phyloP scores from a whole-genome alignment of 1,140 invertebrate species.

The Neodiprion fabricii region DNA sequence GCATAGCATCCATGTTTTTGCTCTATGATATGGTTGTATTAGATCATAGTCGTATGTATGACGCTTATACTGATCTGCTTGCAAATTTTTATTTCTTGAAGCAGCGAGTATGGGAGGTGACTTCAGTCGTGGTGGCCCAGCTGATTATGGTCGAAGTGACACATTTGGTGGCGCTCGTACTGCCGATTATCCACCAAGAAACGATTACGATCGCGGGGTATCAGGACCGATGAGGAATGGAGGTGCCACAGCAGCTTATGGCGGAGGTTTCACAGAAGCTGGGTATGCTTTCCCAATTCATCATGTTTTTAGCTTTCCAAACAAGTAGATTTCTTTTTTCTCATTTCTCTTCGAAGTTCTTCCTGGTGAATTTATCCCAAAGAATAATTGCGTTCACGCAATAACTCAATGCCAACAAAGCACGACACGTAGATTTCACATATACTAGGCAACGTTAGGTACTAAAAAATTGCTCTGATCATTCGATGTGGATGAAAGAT shows the following conservation, averaged over 20 bases:
- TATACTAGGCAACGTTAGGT: too few relatives aligned
- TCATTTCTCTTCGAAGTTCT: neutral
- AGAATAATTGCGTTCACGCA: too few relatives aligned
- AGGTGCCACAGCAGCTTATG: constrained; percentile 52
- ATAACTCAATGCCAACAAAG: too few relatives aligned
- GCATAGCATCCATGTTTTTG: neutral
- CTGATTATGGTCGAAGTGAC: constrained; percentile 58
- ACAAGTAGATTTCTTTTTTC: neutral
- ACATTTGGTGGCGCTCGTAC: constrained; percentile 53
- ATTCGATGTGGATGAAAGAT: too few relatives aligned
- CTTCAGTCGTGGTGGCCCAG: constrained; percentile 54
- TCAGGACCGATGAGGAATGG: constrained; percentile 59
- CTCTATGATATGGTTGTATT: neutral
- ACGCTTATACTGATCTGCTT: neutral
- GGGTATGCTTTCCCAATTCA: constrained; percentile 47
- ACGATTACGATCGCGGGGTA: constrained; percentile 55
- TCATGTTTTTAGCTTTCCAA: neutral
- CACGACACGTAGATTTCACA: too few relatives aligned
- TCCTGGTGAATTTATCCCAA: too few relatives aligned
- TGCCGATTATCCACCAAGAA: constrained; percentile 55
- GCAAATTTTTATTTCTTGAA: constrained; percentile 37
- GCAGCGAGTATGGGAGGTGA: constrained; percentile 56
- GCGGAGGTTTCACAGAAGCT: constrained; percentile 56
- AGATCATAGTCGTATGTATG: neutral
- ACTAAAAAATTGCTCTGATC: too few relatives aligned